Evolutionary conservation across 2,113 vertebrate genomes (phyloP).

Genomic region (Bothrops jararaca): DNA sequence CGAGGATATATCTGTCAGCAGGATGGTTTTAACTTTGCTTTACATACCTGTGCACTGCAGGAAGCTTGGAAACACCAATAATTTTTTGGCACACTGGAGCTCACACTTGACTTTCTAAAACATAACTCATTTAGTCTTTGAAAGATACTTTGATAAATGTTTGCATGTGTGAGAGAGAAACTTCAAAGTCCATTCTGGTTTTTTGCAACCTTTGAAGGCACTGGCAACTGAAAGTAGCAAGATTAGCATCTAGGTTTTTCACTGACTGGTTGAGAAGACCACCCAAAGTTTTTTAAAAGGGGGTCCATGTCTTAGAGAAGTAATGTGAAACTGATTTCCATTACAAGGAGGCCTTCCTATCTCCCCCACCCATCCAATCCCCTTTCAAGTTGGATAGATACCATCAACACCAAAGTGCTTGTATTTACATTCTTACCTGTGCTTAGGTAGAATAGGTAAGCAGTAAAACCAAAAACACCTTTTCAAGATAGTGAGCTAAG

Average conservation of each 20-base stretch:
- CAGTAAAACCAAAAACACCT: neutral
- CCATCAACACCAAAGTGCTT: neutral
- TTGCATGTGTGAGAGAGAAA: slow-evolving; percentile 45
- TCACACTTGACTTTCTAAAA: slow-evolving; percentile 59
- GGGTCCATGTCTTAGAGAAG: slow-evolving; percentile 24
- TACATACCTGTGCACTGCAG: slow-evolving; percentile 52
- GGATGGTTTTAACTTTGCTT: slow-evolving; percentile 58
- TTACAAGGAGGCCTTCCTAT: neutral
- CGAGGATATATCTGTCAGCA: slow-evolving; percentile 69
- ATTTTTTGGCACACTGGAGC: slow-evolving; percentile 57
- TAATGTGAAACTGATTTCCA: neutral
- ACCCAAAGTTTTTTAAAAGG: slow-evolving; percentile 27
- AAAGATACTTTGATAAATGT: slow-evolving; percentile 63
- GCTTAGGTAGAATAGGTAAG: neutral
- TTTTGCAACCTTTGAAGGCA: slow-evolving; percentile 7
- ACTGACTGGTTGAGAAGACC: neutral
- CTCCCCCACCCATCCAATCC: neutral
- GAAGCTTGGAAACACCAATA: slow-evolving; percentile 60
- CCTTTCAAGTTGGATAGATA: neutral
- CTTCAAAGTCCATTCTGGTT: slow-evolving; percentile 32
- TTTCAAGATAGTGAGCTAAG: neutral
- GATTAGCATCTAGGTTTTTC: slow-evolving; percentile 40
- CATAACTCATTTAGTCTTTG: slow-evolving; percentile 52
- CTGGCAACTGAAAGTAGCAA: neutral
- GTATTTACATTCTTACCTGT: neutral